phyloP scores from a whole-genome alignment of 2,113 vertebrate species.

The Corydoras maculifer region DNA sequence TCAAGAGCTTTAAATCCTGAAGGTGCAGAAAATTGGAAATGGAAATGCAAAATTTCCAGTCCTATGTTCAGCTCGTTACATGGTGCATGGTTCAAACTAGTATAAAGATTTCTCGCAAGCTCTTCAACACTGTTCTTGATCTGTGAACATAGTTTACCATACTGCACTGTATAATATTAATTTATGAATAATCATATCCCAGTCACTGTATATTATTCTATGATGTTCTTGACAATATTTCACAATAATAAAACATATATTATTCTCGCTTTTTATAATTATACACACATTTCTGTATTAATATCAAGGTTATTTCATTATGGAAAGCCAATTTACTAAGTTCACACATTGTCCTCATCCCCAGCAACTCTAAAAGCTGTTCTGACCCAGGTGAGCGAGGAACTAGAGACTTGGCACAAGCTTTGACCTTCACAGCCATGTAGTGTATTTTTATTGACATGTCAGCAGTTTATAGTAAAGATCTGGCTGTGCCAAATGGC shows the following conservation, averaged over 20 bases:
- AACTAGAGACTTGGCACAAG: slow-evolving; percentile 26
- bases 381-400: slow-evolving; percentile 13
- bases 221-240: too few relatives aligned
- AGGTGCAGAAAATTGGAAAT: slow-evolving; percentile 23
- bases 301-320: too few relatives aligned
- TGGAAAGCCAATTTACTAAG: too few relatives aligned
- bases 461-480: slow-evolving; percentile 39
- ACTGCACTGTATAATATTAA: too few relatives aligned
- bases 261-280: neutral
- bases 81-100: too few relatives aligned
- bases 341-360: neutral
- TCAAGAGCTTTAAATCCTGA: slow-evolving; percentile 38
- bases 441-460: slow-evolving; percentile 36
- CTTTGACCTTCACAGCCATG: slow-evolving; percentile 61
- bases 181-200: too few relatives aligned
- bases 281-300: neutral
- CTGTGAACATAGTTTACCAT: too few relatives aligned
- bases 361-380: neutral
- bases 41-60: neutral
- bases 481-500: slow-evolving; percentile 32
- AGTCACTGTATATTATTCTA: too few relatives aligned
- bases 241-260: neutral
- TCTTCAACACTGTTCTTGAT: too few relatives aligned
- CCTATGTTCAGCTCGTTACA: too few relatives aligned
- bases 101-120: too few relatives aligned